Base-by-base conservation (phyloP, 2,113 vertebrate species). In the Porphyrio hochstetteri region DNA sequence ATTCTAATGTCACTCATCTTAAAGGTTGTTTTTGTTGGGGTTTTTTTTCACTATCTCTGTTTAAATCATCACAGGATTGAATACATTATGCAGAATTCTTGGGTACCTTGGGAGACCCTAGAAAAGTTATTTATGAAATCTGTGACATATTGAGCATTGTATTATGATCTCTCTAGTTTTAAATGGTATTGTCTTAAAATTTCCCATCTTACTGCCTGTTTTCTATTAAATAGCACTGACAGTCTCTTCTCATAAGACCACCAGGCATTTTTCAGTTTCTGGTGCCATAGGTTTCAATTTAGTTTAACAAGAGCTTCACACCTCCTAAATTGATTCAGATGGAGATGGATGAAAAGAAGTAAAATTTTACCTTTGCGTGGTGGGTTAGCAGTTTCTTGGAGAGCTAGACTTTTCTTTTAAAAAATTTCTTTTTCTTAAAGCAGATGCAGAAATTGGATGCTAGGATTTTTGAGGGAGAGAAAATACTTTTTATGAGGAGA, bases 11-110 rank as follows among this genome's bases (percentile, higher is more conserved):
- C 46, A 76, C 11, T 20, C 14, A 48, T 53, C 7, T 53, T 36
- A 31, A 44, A 48, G 5, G 46, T 13, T 40, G 17, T 48, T 10
- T 16, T n/a, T 25, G 10, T 7, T 25, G 6, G 19, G 38, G 6
- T 50, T 1, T 52, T 31, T 13, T 7, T 7, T 0, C 31, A 40
- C 13, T 27, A 2, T 25, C n/a, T 67, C 15, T 38, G 18, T 36
- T 56, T 52, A 74, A 85, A 35, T 59, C n/a, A 44, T 27, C 53
- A 61, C 4, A 18, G 31, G 28, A 77, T 13, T 1, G 4, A 56
- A 86, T 63, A 42, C 29, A 11, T 29, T 50, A 11, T 46, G 29
- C 4, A 21, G 17, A 10, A 8, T 31, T 11, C 19, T 29, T 71
- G 40, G 8, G 6, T 53, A 57, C 3, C 1, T 65, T 65, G 17